These are phyloP conservation scores for Mastomys natalensis DNA, from an alignment of 2,113 vertebrate species.

Conservation along the genomic window DNA sequence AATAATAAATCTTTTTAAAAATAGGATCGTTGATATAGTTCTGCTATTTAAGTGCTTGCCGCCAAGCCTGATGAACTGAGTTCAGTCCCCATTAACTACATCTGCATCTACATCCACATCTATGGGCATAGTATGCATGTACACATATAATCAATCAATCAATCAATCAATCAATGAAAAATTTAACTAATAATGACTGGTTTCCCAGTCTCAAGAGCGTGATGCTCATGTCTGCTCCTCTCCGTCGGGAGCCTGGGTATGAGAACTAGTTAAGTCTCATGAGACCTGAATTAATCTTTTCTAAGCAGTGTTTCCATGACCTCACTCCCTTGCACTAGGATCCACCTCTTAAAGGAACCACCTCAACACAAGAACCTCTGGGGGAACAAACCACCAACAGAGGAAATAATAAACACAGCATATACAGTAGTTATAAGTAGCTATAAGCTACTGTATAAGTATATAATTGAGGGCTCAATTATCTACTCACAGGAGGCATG, in stretches of 20 bases:
- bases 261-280: background rate
- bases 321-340: background rate
- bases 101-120: too few relatives aligned
- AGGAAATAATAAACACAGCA: fast-evolving
- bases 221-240: fast-evolving
- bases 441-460: too few relatives aligned
- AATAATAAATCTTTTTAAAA: background rate
- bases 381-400: too few relatives aligned
- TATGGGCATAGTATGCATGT: background rate
- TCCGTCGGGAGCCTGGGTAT: background rate
- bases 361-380: too few relatives aligned
- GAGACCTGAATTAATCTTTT: background rate
- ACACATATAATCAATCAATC: background rate
- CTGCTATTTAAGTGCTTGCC: background rate
- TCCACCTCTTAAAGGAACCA: background rate
- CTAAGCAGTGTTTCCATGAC: background rate
- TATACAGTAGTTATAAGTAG: fast-evolving
- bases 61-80: background rate
- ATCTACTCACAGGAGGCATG: fast-evolving
- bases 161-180: background rate
- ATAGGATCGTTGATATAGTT: background rate
- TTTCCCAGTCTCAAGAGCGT: too few relatives aligned
- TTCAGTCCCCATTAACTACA: background rate
- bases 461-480: background rate
- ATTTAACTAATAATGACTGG: too few relatives aligned